phyloP scores from a whole-genome alignment of 2,888 invertebrate genomes.

The Syritta pipiens region DNA sequence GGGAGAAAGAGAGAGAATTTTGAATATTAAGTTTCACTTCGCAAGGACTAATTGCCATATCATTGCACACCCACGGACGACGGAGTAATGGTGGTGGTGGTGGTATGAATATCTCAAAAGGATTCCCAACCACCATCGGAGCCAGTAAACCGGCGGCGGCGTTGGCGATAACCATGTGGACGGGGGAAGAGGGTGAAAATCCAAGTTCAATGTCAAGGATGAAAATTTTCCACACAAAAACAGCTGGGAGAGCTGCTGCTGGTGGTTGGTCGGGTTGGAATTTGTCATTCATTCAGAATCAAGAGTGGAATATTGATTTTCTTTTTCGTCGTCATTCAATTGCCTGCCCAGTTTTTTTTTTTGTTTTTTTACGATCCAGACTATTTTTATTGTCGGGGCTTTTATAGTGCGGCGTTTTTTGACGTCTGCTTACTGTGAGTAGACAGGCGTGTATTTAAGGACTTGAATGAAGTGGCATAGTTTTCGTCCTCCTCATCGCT shows the following conservation, averaged over 20 bases:
- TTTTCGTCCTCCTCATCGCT: conserved; percentile 8
- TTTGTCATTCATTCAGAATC: conserved; percentile 50
- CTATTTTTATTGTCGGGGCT: conserved; percentile 50
- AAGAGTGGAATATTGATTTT: conserved; percentile 49
- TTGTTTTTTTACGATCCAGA: conserved; percentile 54
- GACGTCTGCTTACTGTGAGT: conserved; percentile 3
- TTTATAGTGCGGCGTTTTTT: conserved; percentile 25
- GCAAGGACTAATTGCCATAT: background rate
- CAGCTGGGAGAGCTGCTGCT: conserved; percentile 32
- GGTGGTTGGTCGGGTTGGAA: too few species aligned
- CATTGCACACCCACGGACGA: background rate
- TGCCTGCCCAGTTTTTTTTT: too few species aligned
- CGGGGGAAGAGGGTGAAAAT: too few species aligned
- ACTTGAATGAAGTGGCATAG: conserved; percentile 42
- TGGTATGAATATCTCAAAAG: conserved; percentile 14
- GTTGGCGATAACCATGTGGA: background rate
- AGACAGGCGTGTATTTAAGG: conserved; percentile 12
- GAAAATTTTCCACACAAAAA: conserved; percentile 36
- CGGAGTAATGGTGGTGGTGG: background rate
- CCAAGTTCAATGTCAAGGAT: conserved; percentile 64
- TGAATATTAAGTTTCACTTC: conserved; percentile 7
- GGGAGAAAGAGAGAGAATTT: too few species aligned
- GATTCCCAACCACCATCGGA: background rate
- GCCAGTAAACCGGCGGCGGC: background rate
- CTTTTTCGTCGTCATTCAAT: conserved; percentile 17